A percentile compares a stretch with the other conserved stretches of the same genome.
Evolutionary conservation across 2,888 invertebrate genomes (phyloP).

Genomic region (Urechis unicinctus): DNA sequence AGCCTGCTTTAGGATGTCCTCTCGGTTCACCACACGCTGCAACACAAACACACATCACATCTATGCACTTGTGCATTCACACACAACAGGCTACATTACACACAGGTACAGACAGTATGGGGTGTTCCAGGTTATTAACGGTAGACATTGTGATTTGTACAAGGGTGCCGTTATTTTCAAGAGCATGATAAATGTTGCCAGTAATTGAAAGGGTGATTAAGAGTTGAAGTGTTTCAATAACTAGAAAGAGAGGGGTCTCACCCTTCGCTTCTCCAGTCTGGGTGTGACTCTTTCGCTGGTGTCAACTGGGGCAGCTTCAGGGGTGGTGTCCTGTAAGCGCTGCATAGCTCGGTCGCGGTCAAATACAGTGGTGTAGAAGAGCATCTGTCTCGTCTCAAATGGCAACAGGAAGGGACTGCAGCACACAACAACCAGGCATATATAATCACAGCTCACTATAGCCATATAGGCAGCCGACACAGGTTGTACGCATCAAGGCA

Average conservation of each 20-base stretch:
- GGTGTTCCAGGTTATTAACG: too few relatives aligned
- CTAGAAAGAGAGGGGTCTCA: conserved; percentile 17
- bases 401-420: conserved; percentile 87
- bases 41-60: conserved; percentile 4
- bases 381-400: conserved; percentile 90
- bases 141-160: too few relatives aligned
- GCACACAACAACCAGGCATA: too few relatives aligned
- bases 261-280: conserved; percentile 81
- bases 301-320: conserved; percentile 52
- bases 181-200: too few relatives aligned
- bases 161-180: too few relatives aligned
- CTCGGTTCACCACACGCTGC: conserved; percentile 56
- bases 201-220: too few relatives aligned
- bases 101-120: not conserved
- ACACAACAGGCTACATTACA: not conserved
- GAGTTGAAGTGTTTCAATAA: not conserved
- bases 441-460: too few relatives aligned
- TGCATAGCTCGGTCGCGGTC: conserved; percentile 89
- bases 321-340: conserved; percentile 81
- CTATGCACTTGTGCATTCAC: not conserved
- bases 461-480: too few relatives aligned
- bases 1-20: conserved; percentile 88
- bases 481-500: too few relatives aligned
- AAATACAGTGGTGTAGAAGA: conserved; percentile 96
- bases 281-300: conserved; percentile 76